phyloP scores from a whole-genome alignment of 92 coral and sea anemone genomes.

The Heteractis magnifica region DNA sequence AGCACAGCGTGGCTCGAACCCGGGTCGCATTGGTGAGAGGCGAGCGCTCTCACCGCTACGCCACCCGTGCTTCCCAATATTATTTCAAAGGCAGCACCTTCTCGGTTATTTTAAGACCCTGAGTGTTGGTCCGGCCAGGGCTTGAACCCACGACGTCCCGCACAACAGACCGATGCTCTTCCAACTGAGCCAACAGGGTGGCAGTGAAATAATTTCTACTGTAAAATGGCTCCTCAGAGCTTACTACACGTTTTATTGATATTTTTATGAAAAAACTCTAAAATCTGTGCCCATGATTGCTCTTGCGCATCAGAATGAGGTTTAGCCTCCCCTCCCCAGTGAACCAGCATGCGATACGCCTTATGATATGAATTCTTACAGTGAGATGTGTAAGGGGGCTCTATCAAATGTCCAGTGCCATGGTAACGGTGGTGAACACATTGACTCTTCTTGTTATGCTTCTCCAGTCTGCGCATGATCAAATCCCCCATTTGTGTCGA shows the following conservation, averaged over 20 bases:
- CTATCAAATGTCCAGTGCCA: conserved; percentile 76
- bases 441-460: conserved; percentile 47
- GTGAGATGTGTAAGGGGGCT: conserved; percentile 74
- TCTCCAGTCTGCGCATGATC: conserved; percentile 43
- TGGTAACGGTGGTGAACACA: conserved; percentile 53
- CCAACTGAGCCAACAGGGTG: no score
- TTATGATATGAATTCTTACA: conserved; percentile 67
- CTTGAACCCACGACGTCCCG: no score
- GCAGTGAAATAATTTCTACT: background rate
- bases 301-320: conserved; percentile 59
- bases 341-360: conserved; percentile 42
- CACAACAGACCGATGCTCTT: no score
- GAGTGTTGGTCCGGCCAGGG: no score
- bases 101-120: no score
- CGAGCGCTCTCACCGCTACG: no score
- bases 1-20: no score
- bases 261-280: conserved; percentile 40
- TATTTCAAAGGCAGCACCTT: no score
- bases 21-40: no score
- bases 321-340: conserved; percentile 70
- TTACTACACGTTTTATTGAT: background rate
- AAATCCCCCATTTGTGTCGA: conserved; percentile 52
- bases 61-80: no score
- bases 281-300: conserved; percentile 64
- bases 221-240: background rate